Conservation (phyloP, 2,888 invertebrate genomes). For the Lithophane leautieri region DNA sequence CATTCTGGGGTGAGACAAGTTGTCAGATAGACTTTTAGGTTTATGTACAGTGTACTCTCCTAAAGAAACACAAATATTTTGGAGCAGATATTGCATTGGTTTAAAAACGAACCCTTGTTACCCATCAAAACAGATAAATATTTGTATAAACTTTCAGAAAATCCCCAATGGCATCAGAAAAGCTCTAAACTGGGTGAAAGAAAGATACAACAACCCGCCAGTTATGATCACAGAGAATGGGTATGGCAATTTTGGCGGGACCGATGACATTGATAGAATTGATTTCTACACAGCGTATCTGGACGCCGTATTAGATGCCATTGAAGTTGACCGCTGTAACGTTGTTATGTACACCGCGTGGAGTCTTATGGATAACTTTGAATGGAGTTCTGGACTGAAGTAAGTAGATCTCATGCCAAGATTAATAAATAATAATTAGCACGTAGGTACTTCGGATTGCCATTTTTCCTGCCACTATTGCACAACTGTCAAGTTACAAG, state of each 20-base stretch:
- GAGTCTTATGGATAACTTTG: slow-evolving; percentile 86
- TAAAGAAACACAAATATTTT: neutral
- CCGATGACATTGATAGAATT: slow-evolving; percentile 82
- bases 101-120: neutral
- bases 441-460: neutral
- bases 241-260: slow-evolving; percentile 83
- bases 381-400: slow-evolving; percentile 78
- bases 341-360: slow-evolving; percentile 80
- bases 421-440: neutral
- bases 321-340: slow-evolving; percentile 77
- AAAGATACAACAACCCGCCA: slow-evolving; percentile 88
- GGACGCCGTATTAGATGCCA: slow-evolving; percentile 76
- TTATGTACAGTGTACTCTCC: no score
- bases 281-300: slow-evolving; percentile 79
- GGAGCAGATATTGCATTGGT: neutral
- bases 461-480: neutral
- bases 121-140: neutral
- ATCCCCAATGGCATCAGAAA: slow-evolving; percentile 88
- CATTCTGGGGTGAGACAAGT: no score
- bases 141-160: slow-evolving; percentile 63
- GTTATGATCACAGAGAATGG: slow-evolving; percentile 92
- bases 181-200: slow-evolving; percentile 89
- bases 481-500: neutral
- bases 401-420: slow-evolving; percentile 31
- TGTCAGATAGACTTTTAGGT: neutral